These are phyloP conservation scores for Lutraria rhynchaena DNA, from an alignment of 1,140 invertebrate species.

Conservation along the genomic window DNA sequence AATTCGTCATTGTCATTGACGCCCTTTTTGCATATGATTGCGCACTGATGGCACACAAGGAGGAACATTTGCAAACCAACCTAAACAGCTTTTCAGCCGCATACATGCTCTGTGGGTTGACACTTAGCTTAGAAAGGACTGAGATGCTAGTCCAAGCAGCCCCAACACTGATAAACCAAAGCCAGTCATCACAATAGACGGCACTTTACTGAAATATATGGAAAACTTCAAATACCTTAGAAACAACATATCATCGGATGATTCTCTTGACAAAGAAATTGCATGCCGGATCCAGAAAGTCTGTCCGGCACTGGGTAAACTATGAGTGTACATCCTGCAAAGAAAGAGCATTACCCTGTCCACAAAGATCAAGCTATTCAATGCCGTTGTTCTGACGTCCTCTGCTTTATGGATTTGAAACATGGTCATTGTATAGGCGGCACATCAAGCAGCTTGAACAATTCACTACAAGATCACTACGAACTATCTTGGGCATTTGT, in stretches of 20 bases:
- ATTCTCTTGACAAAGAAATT: neutral
- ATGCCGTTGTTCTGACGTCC: neutral
- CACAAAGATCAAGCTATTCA: neutral
- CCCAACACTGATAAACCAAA: too few relatives aligned
- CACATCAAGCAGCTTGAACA: slow-evolving; percentile 11
- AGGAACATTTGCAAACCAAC: neutral
- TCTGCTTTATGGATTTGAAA: slow-evolving; percentile 9
- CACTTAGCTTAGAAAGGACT: neutral
- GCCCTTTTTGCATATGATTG: too few relatives aligned
- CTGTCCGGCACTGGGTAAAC: too few relatives aligned
- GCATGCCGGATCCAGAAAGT: too few relatives aligned
- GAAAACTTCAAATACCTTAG: neutral
- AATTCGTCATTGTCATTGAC: too few relatives aligned
- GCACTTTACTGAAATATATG: neutral
- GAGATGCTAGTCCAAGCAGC: too few relatives aligned
- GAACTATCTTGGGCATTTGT: slow-evolving; percentile 15
- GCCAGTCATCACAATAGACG: neutral
- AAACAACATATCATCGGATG: neutral
- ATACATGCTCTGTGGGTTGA: neutral
- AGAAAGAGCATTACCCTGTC: too few relatives aligned
- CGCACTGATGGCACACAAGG: neutral
- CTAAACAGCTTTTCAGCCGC: neutral
- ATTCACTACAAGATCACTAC: neutral
- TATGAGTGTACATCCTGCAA: too few relatives aligned
- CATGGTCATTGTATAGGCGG: neutral